phyloP scores from a whole-genome alignment of 2,113 vertebrate genomes.

The Labeo rohita region DNA sequence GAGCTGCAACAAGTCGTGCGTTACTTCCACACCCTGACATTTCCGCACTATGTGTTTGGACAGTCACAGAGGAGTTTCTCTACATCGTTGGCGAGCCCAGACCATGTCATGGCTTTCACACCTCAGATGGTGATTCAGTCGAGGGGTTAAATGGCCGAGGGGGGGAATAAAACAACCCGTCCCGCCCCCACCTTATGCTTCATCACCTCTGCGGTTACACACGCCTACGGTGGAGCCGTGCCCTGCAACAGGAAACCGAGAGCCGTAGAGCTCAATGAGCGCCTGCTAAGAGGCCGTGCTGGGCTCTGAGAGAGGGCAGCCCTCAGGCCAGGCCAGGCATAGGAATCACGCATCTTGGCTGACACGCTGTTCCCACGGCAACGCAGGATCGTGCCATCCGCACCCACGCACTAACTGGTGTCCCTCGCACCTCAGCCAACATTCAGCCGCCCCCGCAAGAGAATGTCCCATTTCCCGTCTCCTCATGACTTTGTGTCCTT shows the following conservation, averaged over 20 bases:
- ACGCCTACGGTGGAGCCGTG: conserved; percentile 35
- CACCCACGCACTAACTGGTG: conserved; percentile 47
- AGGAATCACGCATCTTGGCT: conserved; percentile 46
- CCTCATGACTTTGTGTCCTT: neutral
- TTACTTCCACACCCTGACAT: neutral
- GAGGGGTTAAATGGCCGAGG: conserved; percentile 22
- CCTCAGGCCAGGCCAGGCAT: conserved; percentile 38
- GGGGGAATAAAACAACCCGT: conserved; percentile 23
- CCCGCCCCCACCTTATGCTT: conserved; percentile 27
- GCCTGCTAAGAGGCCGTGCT: conserved; percentile 16
- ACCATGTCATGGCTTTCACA: conserved; percentile 20
- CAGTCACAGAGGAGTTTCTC: conserved; percentile 25
- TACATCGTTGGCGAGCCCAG: neutral
- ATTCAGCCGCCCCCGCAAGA: conserved; percentile 6
- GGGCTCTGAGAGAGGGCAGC: conserved; percentile 39
- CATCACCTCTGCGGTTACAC: conserved; percentile 6
- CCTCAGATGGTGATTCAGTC: conserved; percentile 14
- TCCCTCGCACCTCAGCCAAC: conserved; percentile 39
- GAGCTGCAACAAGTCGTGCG: neutral
- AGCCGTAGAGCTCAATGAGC: neutral
- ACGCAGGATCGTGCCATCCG: conserved; percentile 43
- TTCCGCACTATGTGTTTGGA: neutral
- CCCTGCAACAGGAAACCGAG: conserved; percentile 34
- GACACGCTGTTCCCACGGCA: conserved; percentile 46
- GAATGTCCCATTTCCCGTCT: neutral